Percentiles rank a stretch among this genome's conserved stretches.
Evolutionary conservation across 2,888 invertebrate genomes (phyloP).

Genomic region (Halocaridina rubra): DNA sequence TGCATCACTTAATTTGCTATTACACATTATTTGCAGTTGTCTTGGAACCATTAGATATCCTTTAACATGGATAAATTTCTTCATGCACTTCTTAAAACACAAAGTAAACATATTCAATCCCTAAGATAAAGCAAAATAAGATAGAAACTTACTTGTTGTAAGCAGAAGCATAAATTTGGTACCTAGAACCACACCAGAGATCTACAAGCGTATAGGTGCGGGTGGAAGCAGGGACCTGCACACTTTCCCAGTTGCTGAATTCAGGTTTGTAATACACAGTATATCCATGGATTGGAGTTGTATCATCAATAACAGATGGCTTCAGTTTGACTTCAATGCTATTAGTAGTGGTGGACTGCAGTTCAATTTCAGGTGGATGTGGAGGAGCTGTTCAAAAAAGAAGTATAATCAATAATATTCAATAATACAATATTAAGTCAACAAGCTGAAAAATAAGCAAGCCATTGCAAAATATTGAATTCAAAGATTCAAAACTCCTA

Average conservation of each 20-base stretch:
- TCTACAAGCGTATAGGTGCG: constrained; percentile 78
- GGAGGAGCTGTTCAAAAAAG: constrained; percentile 75
- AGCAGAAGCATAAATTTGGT: constrained; percentile 92
- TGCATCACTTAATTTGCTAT: too few species aligned
- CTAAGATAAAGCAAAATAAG: too few species aligned
- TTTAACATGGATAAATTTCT: too few species aligned
- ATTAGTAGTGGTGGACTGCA: constrained; percentile 81
- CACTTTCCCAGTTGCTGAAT: constrained; percentile 93
- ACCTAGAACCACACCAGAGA: constrained; percentile 90
- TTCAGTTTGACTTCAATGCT: constrained; percentile 80
- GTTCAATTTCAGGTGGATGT: constrained; percentile 79
- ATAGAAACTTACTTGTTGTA: constrained; percentile 82
- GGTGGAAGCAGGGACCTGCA: constrained; percentile 49
- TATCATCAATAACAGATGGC: constrained; percentile 79
- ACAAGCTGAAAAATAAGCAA: too few species aligned
- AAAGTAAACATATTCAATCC: too few species aligned
- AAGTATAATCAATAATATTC: too few species aligned
- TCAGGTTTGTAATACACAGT: constrained; percentile 93
- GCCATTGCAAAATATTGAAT: too few species aligned
- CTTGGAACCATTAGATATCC: too few species aligned
- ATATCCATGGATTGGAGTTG: constrained; percentile 91
- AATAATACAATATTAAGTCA: too few species aligned
- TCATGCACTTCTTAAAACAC: too few species aligned
- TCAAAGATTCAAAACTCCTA: too few species aligned
- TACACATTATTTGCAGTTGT: too few species aligned